Percentiles rank a stretch among this genome's conserved stretches.
Evolutionary conservation across 2,113 vertebrate genomes (phyloP).

Genomic region (Pseudolaguvia tuberculata): DNA sequence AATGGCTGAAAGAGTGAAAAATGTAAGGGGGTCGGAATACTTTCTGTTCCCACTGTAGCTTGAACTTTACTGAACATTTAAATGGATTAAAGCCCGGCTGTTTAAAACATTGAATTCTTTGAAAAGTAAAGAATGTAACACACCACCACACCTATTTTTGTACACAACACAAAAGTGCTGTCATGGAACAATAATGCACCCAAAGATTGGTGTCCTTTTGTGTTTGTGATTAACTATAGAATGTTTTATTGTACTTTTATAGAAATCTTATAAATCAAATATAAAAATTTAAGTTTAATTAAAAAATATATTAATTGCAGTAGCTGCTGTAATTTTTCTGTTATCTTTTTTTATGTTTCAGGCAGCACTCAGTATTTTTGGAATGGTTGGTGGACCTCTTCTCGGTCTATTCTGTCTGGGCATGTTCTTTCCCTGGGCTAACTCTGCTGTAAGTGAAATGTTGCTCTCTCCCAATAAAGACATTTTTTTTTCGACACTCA

Average conservation of each 20-base stretch:
- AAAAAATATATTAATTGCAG: background rate
- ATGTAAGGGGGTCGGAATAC: too few relatives aligned
- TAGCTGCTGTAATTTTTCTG: background rate
- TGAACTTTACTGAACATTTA: too few relatives aligned
- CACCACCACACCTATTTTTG: background rate
- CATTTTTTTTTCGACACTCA: background rate
- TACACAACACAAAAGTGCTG: background rate
- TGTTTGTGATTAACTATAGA: too few relatives aligned
- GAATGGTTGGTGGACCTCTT: slow-evolving; percentile 91
- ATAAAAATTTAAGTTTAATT: background rate
- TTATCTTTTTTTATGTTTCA: slow-evolving; percentile 48
- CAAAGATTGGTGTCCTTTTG: background rate
- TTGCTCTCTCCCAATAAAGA: background rate
- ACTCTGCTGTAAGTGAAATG: slow-evolving; percentile 77
- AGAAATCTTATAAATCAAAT: too few relatives aligned
- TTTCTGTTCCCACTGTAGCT: too few relatives aligned
- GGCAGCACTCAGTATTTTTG: slow-evolving; percentile 96
- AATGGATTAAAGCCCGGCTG: too few relatives aligned
- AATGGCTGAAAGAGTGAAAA: too few relatives aligned
- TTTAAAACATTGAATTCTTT: background rate
- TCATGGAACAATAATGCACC: background rate
- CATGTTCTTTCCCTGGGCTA: slow-evolving; percentile 94
- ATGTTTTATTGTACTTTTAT: too few relatives aligned
- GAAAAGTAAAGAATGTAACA: background rate
- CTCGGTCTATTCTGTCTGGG: slow-evolving; percentile 91